phyloP scores from a whole-genome alignment of 1,140 invertebrate species.

The Aleiodes sp. region DNA sequence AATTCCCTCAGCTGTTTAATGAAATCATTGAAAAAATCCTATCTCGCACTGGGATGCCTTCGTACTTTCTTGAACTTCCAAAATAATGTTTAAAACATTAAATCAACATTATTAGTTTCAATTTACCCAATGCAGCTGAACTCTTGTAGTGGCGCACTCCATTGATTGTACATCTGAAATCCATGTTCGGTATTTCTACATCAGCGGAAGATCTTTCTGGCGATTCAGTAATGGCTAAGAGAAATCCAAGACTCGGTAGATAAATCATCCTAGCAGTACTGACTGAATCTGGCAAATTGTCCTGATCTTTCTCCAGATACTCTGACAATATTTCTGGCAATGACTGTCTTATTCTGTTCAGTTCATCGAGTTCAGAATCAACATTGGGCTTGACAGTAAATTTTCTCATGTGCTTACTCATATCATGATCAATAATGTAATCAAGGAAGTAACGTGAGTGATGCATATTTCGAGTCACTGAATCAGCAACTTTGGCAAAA shows the following conservation, averaged over 20 bases:
- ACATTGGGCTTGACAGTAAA: constrained; percentile 76
- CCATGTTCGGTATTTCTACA: constrained; percentile 70
- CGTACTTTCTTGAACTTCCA: no score
- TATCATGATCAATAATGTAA: constrained; percentile 75
- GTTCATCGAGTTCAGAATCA: constrained; percentile 73
- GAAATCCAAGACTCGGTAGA: constrained; percentile 83
- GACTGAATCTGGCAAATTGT: constrained; percentile 72
- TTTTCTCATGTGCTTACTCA: constrained; percentile 70
- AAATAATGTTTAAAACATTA: no score
- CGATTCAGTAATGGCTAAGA: constrained; percentile 76
- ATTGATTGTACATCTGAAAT: constrained; percentile 77
- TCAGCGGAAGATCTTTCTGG: constrained; percentile 66
- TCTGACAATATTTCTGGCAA: constrained; percentile 71
- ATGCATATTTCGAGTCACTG: constrained; percentile 70
- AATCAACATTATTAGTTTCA: no score
- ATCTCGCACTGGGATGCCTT: no score
- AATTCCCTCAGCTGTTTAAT: no score
- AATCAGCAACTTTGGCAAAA: constrained; percentile 68
- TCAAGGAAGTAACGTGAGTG: constrained; percentile 66
- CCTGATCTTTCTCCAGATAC: constrained; percentile 75
- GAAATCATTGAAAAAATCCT: no score
- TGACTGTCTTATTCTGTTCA: constrained; percentile 45
- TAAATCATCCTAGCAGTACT: constrained; percentile 80
- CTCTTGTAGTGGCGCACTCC: constrained; percentile 80
- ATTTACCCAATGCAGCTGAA: constrained; percentile 74